A percentile compares a stretch with the other conserved stretches of the same genome.
Evolutionary conservation across 2,113 vertebrate species (phyloP).

Genomic region (Pangasianodon hypophthalmus): DNA sequence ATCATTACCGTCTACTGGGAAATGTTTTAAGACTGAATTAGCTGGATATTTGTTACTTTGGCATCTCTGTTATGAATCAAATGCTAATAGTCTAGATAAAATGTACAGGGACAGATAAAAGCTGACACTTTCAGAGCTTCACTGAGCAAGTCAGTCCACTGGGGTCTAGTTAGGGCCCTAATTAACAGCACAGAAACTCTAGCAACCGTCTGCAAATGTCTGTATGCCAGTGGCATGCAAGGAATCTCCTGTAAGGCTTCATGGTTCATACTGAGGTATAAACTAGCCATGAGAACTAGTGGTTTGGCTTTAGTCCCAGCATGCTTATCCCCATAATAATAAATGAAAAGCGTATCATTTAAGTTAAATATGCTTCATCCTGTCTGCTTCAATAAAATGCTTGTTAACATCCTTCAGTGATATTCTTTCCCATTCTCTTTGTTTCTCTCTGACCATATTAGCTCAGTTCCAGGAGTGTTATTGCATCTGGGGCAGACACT

Average conservation of each 20-base stretch:
- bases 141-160: background rate
- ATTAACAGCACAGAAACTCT: conserved; percentile 44
- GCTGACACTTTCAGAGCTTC: conserved; percentile 27
- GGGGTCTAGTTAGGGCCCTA: conserved; percentile 32
- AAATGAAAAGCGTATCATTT: conserved; percentile 58
- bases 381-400: conserved; percentile 50
- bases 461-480: conserved; percentile 6
- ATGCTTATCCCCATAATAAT: conserved; percentile 49
- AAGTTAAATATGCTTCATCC: conserved; percentile 54
- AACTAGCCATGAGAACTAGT: conserved; percentile 57
- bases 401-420: conserved; percentile 51
- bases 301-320: conserved; percentile 53
- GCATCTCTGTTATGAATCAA: conserved; percentile 29
- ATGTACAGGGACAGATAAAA: conserved; percentile 26
- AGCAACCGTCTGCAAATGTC: conserved; percentile 16
- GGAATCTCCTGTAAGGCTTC: conserved; percentile 41
- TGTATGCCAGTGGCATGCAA: conserved; percentile 36
- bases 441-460: background rate
- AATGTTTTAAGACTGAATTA: background rate
- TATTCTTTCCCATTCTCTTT: background rate
- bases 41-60: conserved; percentile 9
- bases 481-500: background rate
- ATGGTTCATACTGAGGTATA: conserved; percentile 56
- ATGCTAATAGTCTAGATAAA: conserved; percentile 8
- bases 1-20: background rate